These are phyloP conservation scores for Suncus etruscus DNA, from an alignment of 2,113 vertebrate species.

Conservation along the genomic window DNA sequence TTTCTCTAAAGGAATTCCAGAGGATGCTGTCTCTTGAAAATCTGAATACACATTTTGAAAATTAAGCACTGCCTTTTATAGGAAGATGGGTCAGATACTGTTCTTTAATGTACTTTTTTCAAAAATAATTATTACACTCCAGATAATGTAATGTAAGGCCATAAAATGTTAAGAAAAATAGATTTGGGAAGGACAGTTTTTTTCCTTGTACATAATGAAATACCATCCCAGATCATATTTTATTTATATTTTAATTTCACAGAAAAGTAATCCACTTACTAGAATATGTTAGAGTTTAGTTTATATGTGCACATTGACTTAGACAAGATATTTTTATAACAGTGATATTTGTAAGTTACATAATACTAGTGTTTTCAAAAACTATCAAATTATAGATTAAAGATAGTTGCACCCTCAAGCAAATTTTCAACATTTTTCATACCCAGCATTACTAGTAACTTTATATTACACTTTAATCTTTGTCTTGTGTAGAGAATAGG, in stretches of 20 bases:
- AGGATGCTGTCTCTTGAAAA: slow-evolving; percentile 48
- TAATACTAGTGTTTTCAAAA: slow-evolving; percentile 74
- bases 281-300: slow-evolving; percentile 64
- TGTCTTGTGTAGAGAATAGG: slow-evolving; percentile 68
- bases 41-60: neutral
- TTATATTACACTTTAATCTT: slow-evolving; percentile 68
- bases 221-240: slow-evolving; percentile 59
- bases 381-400: slow-evolving; percentile 64
- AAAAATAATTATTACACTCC: slow-evolving; percentile 42
- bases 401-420: slow-evolving; percentile 36
- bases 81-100: neutral
- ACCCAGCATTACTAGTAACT: slow-evolving; percentile 70
- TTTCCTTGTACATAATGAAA: slow-evolving; percentile 42
- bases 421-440: slow-evolving; percentile 62
- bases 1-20: slow-evolving; percentile 35
- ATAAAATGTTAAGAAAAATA: slow-evolving; percentile 38
- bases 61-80: slow-evolving; percentile 1
- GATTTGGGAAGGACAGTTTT: neutral
- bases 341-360: slow-evolving; percentile 81
- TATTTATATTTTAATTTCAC: slow-evolving; percentile 72
- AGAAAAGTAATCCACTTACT: slow-evolving; percentile 50
- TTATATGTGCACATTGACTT: slow-evolving; percentile 49
- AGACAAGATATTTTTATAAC: slow-evolving; percentile 74
- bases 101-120: slow-evolving; percentile 41
- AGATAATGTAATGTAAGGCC: slow-evolving; percentile 4